Evolutionary conservation across 2,113 vertebrate genomes (phyloP).

Genomic region (Dromiciops gliroides): DNA sequence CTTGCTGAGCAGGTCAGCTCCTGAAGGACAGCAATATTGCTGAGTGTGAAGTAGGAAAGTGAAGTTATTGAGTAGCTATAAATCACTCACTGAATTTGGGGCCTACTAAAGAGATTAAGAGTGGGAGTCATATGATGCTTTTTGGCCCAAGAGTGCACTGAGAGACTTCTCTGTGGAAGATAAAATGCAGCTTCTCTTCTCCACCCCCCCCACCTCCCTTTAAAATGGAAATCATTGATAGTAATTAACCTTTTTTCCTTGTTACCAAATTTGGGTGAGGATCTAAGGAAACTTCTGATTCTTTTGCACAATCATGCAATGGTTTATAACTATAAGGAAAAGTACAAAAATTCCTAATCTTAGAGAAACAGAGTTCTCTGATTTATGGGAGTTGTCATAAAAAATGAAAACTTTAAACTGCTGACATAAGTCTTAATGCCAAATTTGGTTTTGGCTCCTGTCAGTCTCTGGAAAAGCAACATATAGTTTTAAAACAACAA

Average conservation of each 20-base stretch:
- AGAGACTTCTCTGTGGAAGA: slow-evolving; percentile 62
- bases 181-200: slow-evolving; percentile 51
- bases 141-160: slow-evolving; percentile 20
- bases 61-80: slow-evolving; percentile 64
- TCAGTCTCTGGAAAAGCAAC: slow-evolving; percentile 35
- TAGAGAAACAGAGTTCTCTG: neutral
- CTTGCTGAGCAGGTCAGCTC: slow-evolving; percentile 70
- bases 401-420: slow-evolving; percentile 57
- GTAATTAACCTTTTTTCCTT: slow-evolving; percentile 32
- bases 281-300: slow-evolving; percentile 58
- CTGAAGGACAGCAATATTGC: slow-evolving; percentile 64
- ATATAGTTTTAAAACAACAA: slow-evolving; percentile 28
- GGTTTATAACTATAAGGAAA: slow-evolving; percentile 18
- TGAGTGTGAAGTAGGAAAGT: slow-evolving; percentile 65
- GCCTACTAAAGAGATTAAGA: slow-evolving; percentile 69
- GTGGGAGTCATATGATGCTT: slow-evolving; percentile 58
- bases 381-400: slow-evolving; percentile 50
- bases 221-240: neutral
- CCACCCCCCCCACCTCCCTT: neutral
- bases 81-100: slow-evolving; percentile 62
- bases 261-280: slow-evolving; percentile 62
- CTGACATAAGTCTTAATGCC: slow-evolving; percentile 44
- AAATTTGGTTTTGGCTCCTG: slow-evolving; percentile 40
- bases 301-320: slow-evolving; percentile 54
- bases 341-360: slow-evolving; percentile 54